phyloP scores from a whole-genome alignment of 2,888 invertebrate genomes.

The Lapara coniferarum region DNA sequence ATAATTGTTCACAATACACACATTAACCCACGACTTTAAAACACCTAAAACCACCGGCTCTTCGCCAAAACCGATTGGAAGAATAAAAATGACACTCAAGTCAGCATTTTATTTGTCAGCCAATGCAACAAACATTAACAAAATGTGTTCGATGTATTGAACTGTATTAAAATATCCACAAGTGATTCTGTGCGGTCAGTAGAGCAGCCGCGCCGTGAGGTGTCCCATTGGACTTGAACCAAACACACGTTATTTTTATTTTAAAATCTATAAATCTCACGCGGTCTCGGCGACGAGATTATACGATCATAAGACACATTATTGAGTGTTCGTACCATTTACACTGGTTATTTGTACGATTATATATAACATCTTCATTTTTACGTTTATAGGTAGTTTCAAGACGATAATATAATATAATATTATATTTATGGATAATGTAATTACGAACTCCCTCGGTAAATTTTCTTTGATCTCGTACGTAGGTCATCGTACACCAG shows the following conservation, averaged over 20 bases:
- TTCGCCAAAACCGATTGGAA: neutral
- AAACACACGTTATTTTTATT: slow-evolving; percentile 47
- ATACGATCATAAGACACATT: slow-evolving; percentile 36
- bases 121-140: neutral
- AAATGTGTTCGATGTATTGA: slow-evolving; percentile 12
- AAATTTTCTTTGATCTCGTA: neutral
- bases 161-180: slow-evolving; percentile 10
- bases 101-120: slow-evolving; percentile 1
- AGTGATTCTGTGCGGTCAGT: slow-evolving; percentile 22
- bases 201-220: slow-evolving; percentile 17
- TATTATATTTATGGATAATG: neutral
- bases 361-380: neutral
- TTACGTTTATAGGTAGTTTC: neutral
- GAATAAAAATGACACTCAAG: neutral
- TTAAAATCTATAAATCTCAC: slow-evolving; percentile 33
- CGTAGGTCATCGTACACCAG: neutral
- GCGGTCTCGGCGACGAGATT: slow-evolving; percentile 26
- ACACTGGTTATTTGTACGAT: neutral
- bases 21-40: neutral
- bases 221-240: slow-evolving; percentile 48
- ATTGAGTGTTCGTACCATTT: slow-evolving; percentile 27
- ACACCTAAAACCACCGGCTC: neutral
- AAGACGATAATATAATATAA: neutral
- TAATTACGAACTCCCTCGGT: neutral
- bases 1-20: neutral